Evolutionary conservation across 2,797 vertebrate genomes (phyloP).

Genomic region (Vipera latastei): DNA sequence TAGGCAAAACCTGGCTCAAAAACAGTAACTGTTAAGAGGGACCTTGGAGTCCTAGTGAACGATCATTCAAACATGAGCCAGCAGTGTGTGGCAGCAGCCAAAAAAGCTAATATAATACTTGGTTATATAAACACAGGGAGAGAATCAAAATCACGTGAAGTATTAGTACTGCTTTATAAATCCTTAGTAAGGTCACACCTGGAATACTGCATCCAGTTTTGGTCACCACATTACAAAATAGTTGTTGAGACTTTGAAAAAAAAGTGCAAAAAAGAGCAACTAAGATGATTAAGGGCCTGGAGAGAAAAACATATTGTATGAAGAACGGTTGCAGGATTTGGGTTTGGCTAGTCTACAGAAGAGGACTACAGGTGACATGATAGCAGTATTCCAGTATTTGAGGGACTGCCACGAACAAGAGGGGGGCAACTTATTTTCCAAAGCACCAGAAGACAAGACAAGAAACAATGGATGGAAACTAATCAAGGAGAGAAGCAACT

Average conservation of each 20-base stretch:
- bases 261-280: no score
- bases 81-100: not conserved
- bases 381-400: not conserved
- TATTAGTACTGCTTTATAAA: not conserved
- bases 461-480: not conserved
- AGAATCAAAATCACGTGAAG: not conserved
- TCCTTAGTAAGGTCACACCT: not conserved
- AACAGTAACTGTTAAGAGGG: not conserved
- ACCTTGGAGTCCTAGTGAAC: not conserved
- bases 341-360: no score
- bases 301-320: no score
- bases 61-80: not conserved
- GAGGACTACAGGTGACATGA: no score
- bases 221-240: not conserved
- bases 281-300: no score
- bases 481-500: not conserved
- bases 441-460: not conserved
- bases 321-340: no score
- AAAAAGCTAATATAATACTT: not conserved
- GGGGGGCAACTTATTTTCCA: not conserved
- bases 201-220: not conserved
- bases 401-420: not conserved
- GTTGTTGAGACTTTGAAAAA: not conserved
- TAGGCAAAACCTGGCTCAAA: not conserved
- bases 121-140: not conserved